These are phyloP conservation scores for Meiosimyza platycephala DNA, from an alignment of 2,888 invertebrate genomes.

Conservation along the genomic window DNA sequence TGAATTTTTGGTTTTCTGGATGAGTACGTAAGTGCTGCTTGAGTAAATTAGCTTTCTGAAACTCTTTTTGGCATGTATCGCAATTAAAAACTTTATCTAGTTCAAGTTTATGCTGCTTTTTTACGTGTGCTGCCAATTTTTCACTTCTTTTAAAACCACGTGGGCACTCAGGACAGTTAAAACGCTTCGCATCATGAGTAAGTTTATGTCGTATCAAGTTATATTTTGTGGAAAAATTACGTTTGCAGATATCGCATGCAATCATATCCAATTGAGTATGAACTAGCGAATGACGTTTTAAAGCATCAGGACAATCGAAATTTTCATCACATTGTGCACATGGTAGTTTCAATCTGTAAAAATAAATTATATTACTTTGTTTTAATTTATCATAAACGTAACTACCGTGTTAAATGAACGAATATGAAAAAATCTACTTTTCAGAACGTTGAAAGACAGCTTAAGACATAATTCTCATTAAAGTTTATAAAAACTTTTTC, in stretches of 20 bases:
- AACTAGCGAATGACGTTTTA: constrained; percentile 55
- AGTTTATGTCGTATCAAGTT: constrained; percentile 54
- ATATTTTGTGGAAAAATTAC: constrained; percentile 34
- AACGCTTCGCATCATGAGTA: constrained; percentile 45
- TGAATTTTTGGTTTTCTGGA: constrained; percentile 68
- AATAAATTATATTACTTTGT: no score
- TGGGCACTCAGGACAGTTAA: constrained; percentile 70
- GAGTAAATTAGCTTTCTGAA: constrained; percentile 65
- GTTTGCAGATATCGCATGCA: constrained; percentile 54
- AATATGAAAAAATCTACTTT: no score
- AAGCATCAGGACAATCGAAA: constrained; percentile 68
- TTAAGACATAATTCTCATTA: no score
- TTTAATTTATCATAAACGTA: no score
- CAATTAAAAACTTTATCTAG: constrained; percentile 56
- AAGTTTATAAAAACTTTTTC: no score
- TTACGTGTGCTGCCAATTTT: constrained; percentile 68
- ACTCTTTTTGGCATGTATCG: constrained; percentile 69
- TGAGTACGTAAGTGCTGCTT: constrained; percentile 71
- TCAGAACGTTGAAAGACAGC: no score
- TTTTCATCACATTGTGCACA: constrained; percentile 69
- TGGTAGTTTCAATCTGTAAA: constrained; percentile 19
- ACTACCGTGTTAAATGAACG: no score
- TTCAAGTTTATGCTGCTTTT: constrained; percentile 50
- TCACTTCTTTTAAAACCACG: constrained; percentile 69
- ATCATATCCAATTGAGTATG: constrained; percentile 53